Evolutionary conservation across 1,140 invertebrate species (phyloP).

Genomic region (Drosophila navojoa): DNA sequence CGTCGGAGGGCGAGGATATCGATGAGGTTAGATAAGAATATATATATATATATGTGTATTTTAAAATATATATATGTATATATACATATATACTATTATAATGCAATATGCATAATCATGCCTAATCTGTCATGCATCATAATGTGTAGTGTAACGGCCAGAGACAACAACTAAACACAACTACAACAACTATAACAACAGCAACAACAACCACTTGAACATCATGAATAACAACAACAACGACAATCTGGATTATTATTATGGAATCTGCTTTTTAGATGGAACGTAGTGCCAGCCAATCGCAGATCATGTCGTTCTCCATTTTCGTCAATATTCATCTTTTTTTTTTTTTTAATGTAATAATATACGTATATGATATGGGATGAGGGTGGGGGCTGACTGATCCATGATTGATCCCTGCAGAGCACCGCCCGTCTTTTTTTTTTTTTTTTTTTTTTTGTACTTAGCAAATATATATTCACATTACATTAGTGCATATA

Average conservation of each 20-base stretch:
- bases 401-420: conserved; percentile 35
- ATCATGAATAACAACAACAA: conserved; percentile 37
- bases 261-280: conserved; percentile 8
- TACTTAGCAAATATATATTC: conserved; percentile 7
- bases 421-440: conserved; percentile 5
- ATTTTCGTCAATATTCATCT: background rate
- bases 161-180: conserved; percentile 9
- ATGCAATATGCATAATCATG: conserved; percentile 9
- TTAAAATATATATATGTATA: conserved; percentile 6
- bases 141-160: conserved; percentile 20
- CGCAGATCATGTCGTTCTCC: conserved; percentile 8
- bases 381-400: conserved; percentile 8
- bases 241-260: conserved; percentile 51
- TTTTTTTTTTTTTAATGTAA: background rate
- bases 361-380: background rate
- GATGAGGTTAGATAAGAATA: conserved; percentile 83
- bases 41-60: conserved; percentile 16
- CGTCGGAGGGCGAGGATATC: conserved; percentile 82
- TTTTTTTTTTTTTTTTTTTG: conserved; percentile 17
- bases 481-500: conserved; percentile 8
- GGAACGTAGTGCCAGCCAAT: conserved; percentile 10
- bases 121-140: conserved; percentile 8
- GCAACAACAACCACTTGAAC: conserved; percentile 7
- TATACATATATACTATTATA: conserved; percentile 16
- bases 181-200: background rate